phyloP scores from a whole-genome alignment of 1,140 invertebrate species.

The Panagrolaimus sp. region DNA sequence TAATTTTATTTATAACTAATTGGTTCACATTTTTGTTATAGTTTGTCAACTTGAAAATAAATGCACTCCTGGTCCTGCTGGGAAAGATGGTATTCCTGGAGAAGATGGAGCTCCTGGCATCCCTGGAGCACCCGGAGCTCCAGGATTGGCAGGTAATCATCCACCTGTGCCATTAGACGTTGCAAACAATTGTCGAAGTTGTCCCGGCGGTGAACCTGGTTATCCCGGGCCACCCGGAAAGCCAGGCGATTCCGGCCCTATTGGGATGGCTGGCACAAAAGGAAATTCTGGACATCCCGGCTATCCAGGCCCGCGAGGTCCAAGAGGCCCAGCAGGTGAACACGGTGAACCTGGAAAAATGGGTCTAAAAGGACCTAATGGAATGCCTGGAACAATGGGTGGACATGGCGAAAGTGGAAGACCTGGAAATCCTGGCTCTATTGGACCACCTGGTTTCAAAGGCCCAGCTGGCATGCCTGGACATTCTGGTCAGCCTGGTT shows the following conservation, averaged over 20 bases:
- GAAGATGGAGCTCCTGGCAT: slow-evolving; percentile 3
- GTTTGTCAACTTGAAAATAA: slow-evolving; percentile 1
- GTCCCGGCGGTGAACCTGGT: slow-evolving; percentile 1
- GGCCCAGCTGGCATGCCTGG: background rate
- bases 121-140: slow-evolving; percentile 14
- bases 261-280: background rate
- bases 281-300: slow-evolving; percentile 3
- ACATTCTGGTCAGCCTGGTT: background rate
- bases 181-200: background rate
- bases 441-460: background rate
- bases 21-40: background rate
- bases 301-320: background rate
- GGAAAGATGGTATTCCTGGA: background rate
- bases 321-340: slow-evolving; percentile 2
- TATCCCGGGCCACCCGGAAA: background rate
- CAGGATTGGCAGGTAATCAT: slow-evolving; percentile 7
- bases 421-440: background rate
- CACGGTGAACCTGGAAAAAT: background rate
- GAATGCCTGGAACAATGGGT: background rate
- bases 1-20: no score
- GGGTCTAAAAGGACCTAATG: background rate
- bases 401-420: background rate
- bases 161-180: background rate
- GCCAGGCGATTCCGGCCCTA: background rate
- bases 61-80: slow-evolving; percentile 6